Evolutionary conservation across 2,888 invertebrate species (phyloP).

Genomic region (Rotaria macrura): DNA sequence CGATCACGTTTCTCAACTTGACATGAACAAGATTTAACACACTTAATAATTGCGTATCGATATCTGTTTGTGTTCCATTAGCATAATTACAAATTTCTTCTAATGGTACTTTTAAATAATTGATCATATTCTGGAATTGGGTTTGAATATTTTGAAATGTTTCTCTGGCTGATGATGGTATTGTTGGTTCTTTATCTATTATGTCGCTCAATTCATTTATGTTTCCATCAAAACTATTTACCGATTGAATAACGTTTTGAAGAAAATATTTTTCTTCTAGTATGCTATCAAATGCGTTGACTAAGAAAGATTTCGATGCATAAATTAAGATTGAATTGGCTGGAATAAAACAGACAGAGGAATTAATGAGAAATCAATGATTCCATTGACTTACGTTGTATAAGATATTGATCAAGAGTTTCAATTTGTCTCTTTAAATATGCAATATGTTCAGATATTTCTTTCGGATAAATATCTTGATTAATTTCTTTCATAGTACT

Average conservation of each 20-base stretch:
- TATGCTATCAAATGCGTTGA: neutral
- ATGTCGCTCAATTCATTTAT: neutral
- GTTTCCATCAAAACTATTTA: neutral
- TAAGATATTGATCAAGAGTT: neutral
- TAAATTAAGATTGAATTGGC: neutral
- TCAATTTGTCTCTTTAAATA: neutral
- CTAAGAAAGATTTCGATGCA: neutral
- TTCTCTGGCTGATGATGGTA: neutral
- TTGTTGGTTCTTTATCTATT: neutral
- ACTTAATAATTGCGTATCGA: neutral
- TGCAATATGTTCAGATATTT: neutral
- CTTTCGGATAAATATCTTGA: constrained; percentile 4
- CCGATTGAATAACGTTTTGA: too few species aligned
- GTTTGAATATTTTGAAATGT: neutral
- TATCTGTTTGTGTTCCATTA: neutral
- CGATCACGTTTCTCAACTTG: neutral
- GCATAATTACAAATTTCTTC: neutral
- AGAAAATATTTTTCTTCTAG: neutral
- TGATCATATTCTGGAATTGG: neutral
- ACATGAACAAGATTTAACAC: neutral
- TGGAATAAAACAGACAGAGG: neutral
- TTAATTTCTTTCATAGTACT: neutral
- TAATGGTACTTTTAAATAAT: neutral
- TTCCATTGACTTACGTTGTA: neutral
- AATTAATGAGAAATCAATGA: too few species aligned